Evolutionary conservation across 1,140 invertebrate species (phyloP), one percentile per base, ranked within the genome.

Genomic region (Aphelinus atriplicis): DNA sequence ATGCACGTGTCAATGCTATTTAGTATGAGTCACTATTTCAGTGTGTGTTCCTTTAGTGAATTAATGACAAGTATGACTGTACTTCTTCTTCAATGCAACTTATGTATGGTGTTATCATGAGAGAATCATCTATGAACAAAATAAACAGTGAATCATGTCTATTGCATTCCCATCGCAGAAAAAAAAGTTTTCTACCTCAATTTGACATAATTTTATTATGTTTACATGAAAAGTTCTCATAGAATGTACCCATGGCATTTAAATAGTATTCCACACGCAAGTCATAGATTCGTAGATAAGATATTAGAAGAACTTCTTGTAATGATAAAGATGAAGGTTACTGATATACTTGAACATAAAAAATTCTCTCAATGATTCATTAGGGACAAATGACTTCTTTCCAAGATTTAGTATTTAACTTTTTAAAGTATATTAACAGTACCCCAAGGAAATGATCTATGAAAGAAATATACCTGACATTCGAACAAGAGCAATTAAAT

Each of bases 21-120:
- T n/a, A 55, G 73, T 10, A 75, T 69, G 66, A 75, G 51, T 69
- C 66, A 70, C 58, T 69, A 47, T 64, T 55, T 57, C 58, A 51
- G 46, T 64, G 7, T 4, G 9, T 3, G 48, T 56, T 55, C 64
- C 53, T 69, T 67, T 62, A 56, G 7, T 69, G 10, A 10, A 64
- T 9, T 9, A 57, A 1, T 47, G 4, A 58, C 53, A 63, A 51
- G 50, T 46, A 47, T 67, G 56, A 61, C 50, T 55, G n/a, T 42
- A 46, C 26, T 5, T 10, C 43, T 68, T 7, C 3, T 47, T 74
- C 62, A 68, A 6, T 6, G 47, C 46, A 73, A 60, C 4, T 42
- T 68, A 72, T 56, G 48, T 3, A 4, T 48, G 26, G 62, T 42
- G 47, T 26, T 26, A 26, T 26, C 26, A 26, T 26, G 26, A 26